Evolutionary conservation across 1,140 invertebrate genomes (phyloP), one percentile per base, ranked within the genome.

Genomic region (Venustaconcha ellipsiformis): DNA sequence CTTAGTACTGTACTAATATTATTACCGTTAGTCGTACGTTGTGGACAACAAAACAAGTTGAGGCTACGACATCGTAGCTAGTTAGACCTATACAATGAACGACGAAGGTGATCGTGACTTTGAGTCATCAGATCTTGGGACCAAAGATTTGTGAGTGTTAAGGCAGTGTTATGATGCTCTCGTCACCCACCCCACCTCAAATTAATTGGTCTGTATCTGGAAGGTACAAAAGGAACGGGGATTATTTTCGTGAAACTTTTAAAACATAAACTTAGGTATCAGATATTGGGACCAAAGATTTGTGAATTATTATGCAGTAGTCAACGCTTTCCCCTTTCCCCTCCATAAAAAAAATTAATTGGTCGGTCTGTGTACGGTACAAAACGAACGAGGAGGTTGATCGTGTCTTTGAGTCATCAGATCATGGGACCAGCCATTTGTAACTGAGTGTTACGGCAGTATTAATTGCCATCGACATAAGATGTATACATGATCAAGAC

Each of bases 341-440:
- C 26, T 30, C 26, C 26, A 2, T 0, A 2, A 30, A 30, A 30
- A 30, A 30, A 37, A 37, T 37, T 48, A 48, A 48, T 8, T 48
- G 37, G 37, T 48, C 37, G 37, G 37, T 48, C 37, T 11, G 11
- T 8, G 37, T 2, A 48, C 20, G 56, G 48, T 59, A 23, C 12
- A 72, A 59, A 64, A 66, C 71, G 74, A 76, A 76, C 76, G 73
- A 59, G 20, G 80, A 85, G 66, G 70, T 74, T 68, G 74, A 82
- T 64, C 69, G 74, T 71, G 84, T 87, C 74, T 85, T 88, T 74
- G 70, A 78, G 20, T 82, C 89, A 74, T 96, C 94, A 1, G 93
- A 95, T 88, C 89, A 96, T 59, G 95, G 96, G 30, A 96, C 95
- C 1, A 92, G 93, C 80, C 92, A 94, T 62, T 96, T 4, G 4